Percentiles rank a stretch among this genome's conserved stretches.
phyloP scores from a whole-genome alignment of 2,113 vertebrate species.

The Paracanthobrama guichenoti region DNA sequence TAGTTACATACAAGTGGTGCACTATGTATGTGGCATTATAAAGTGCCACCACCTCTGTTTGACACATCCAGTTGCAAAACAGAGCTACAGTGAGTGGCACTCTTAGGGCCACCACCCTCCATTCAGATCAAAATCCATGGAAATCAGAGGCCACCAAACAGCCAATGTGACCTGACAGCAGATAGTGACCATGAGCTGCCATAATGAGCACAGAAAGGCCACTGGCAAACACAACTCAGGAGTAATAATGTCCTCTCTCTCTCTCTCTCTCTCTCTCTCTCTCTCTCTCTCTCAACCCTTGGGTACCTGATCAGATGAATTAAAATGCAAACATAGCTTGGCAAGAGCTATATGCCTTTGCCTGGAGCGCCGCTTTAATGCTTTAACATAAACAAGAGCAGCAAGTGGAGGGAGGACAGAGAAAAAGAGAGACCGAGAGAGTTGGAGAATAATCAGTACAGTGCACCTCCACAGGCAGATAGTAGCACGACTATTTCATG shows the following conservation, averaged over 20 bases:
- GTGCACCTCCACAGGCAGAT: not conserved
- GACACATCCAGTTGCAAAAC: not conserved
- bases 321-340: constrained; percentile 51
- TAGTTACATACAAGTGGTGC: not conserved
- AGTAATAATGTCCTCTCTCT: constrained; percentile 22
- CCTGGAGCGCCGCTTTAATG: constrained; percentile 48
- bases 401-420: constrained; percentile 40
- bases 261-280: not conserved
- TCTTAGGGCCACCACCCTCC: not conserved
- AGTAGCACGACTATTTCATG: not conserved
- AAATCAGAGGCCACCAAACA: constrained; percentile 2
- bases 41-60: not conserved
- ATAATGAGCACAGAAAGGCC: constrained; percentile 20
- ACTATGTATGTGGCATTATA: not conserved
- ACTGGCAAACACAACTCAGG: constrained; percentile 8
- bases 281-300: not conserved
- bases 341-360: constrained; percentile 45
- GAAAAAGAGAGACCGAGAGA: not conserved
- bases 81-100: not conserved
- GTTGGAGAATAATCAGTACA: constrained; percentile 12
- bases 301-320: constrained; percentile 58
- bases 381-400: constrained; percentile 30
- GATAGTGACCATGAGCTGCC: not conserved
- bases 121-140: constrained; percentile 25
- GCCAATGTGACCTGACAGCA: constrained; percentile 17